phyloP scores from a whole-genome alignment of 2,888 invertebrate species.

The Oligia strigilis region DNA sequence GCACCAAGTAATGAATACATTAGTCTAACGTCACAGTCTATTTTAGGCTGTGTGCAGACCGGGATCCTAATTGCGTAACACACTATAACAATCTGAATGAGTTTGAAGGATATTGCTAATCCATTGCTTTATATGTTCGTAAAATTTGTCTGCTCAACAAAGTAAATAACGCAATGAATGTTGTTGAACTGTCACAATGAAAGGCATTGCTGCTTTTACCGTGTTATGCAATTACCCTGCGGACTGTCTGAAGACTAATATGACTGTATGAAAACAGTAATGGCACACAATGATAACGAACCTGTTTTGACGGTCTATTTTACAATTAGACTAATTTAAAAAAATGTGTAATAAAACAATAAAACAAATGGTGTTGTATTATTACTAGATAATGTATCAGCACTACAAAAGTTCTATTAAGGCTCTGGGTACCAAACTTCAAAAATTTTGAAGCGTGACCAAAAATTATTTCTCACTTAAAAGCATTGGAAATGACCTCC shows the following conservation, averaged over 20 bases:
- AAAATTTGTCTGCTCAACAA: background rate
- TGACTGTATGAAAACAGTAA: background rate
- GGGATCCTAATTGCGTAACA: background rate
- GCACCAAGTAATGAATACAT: constrained; percentile 65
- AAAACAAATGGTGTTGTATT: no score
- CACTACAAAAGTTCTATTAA: no score
- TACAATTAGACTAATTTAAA: no score
- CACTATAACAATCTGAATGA: background rate
- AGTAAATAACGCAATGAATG: background rate
- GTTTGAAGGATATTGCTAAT: background rate
- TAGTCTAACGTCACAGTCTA: constrained; percentile 56
- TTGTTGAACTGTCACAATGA: background rate
- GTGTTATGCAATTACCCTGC: no score
- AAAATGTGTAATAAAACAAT: no score
- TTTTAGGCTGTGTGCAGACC: constrained; percentile 27
- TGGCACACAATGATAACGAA: background rate
- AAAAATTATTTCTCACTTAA: no score
- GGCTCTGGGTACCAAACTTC: no score
- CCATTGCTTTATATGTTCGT: no score
- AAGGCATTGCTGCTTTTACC: background rate
- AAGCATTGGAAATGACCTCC: no score
- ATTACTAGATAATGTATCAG: no score
- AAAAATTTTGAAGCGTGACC: no score
- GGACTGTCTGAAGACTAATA: background rate
- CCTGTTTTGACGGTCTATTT: no score